phyloP scores from a whole-genome alignment of 1,140 invertebrate species.

The Prorops nasuta region DNA sequence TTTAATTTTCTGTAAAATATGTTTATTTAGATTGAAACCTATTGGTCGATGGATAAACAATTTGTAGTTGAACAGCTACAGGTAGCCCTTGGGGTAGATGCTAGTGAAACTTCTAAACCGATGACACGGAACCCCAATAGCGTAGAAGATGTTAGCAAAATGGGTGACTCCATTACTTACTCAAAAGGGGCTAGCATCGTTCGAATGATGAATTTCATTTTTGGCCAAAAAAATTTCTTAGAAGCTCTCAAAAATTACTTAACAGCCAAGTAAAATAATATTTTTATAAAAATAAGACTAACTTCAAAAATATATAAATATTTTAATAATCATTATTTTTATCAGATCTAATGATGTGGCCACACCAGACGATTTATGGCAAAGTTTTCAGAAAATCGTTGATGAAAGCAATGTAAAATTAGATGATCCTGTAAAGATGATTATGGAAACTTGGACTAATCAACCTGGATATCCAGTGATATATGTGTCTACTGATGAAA shows the following conservation, averaged over 20 bases:
- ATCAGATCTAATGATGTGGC: conserved; percentile 48
- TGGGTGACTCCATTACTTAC: conserved; percentile 74
- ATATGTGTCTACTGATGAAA: conserved; percentile 53
- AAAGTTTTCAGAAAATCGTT: conserved; percentile 57
- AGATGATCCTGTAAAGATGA: conserved; percentile 41
- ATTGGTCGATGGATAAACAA: conserved; percentile 59
- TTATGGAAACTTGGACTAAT: conserved; percentile 72
- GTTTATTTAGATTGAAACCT: conserved; percentile 42
- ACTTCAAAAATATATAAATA: background rate
- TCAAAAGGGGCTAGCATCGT: conserved; percentile 68
- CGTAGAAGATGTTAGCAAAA: conserved; percentile 60
- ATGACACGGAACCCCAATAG: conserved; percentile 34
- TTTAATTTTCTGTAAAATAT: background rate
- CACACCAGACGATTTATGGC: conserved; percentile 64
- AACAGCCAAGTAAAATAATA: conserved; percentile 49
- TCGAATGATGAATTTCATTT: conserved; percentile 73
- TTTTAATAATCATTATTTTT: background rate
- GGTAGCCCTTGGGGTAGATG: conserved; percentile 31
- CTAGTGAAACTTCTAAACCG: conserved; percentile 26
- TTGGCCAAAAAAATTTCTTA: conserved; percentile 67
- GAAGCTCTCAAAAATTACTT: conserved; percentile 61
- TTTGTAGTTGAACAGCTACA: conserved; percentile 49
- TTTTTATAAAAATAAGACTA: background rate
- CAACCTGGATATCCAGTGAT: conserved; percentile 75
- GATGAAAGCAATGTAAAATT: conserved; percentile 35